These are phyloP conservation scores for Bombyx mandarina DNA, from an alignment of 1,140 invertebrate genomes.

Conservation along the genomic window DNA sequence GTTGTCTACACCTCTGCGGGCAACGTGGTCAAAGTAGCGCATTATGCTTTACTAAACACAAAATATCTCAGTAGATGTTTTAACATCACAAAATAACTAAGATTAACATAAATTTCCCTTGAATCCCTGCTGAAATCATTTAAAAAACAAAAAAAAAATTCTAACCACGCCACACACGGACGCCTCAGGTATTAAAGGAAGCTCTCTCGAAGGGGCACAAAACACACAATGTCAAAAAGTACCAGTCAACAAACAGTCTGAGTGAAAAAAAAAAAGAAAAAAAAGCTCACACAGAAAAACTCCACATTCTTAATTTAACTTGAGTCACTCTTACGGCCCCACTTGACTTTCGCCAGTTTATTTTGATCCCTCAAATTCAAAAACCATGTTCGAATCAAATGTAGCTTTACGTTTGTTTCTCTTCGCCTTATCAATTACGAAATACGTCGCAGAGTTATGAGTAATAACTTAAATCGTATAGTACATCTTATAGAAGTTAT, in stretches of 20 bases:
- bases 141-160: not conserved
- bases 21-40: no score
- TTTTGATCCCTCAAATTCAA: conserved; percentile 14
- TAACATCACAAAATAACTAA: no score
- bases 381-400: not conserved
- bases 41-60: no score
- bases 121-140: no score
- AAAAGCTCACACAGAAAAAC: conserved; percentile 45
- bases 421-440: no score
- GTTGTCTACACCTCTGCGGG: no score
- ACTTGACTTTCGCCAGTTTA: conserved; percentile 33
- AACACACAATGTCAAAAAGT: conserved; percentile 65
- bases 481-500: no score
- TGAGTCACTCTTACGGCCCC: conserved; percentile 65
- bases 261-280: conserved; percentile 48
- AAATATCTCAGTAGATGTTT: no score
- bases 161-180: conserved; percentile 34
- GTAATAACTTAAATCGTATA: no score
- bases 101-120: no score
- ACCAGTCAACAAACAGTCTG: conserved; percentile 58
- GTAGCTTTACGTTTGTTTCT: no score
- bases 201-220: conserved; percentile 30
- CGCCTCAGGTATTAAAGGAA: conserved; percentile 57
- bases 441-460: no score
- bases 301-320: conserved; percentile 71